Percentiles rank a stretch among this genome's conserved stretches.
These are phyloP conservation scores for Notechis scutatus DNA, from an alignment of 2,113 vertebrate species.

Conservation along the genomic window DNA sequence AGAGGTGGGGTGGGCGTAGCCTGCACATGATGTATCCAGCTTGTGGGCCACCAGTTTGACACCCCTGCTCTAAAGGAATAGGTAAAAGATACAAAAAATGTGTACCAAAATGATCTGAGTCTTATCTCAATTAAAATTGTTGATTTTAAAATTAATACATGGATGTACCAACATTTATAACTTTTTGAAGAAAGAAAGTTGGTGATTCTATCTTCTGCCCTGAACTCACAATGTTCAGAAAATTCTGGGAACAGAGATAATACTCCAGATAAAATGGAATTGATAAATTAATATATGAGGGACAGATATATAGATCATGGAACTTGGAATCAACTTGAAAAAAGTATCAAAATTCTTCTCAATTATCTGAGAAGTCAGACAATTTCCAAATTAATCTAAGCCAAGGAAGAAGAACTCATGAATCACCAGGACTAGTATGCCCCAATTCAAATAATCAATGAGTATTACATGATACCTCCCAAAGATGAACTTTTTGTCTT, in stretches of 20 bases:
- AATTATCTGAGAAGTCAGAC: background rate
- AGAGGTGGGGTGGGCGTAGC: too few species aligned
- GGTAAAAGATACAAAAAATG: background rate
- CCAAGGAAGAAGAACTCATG: background rate
- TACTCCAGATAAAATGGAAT: background rate
- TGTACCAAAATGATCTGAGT: background rate
- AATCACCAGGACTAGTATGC: background rate
- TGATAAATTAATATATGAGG: background rate
- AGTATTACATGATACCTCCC: background rate
- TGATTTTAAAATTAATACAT: background rate
- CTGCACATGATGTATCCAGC: too few species aligned
- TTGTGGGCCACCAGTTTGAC: background rate
- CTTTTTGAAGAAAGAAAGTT: background rate
- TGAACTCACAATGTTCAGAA: background rate
- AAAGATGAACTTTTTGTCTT: background rate
- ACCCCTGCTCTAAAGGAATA: background rate
- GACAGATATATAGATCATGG: background rate
- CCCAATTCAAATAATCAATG: background rate
- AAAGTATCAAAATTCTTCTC: background rate
- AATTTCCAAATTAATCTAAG: background rate
- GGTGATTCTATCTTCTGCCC: background rate
- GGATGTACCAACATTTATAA: background rate
- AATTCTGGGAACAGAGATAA: background rate
- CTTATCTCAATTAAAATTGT: background rate
- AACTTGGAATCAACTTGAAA: background rate